Evolutionary conservation across 2,888 invertebrate genomes (phyloP).

Genomic region (Gonocerus acuteangulatus): DNA sequence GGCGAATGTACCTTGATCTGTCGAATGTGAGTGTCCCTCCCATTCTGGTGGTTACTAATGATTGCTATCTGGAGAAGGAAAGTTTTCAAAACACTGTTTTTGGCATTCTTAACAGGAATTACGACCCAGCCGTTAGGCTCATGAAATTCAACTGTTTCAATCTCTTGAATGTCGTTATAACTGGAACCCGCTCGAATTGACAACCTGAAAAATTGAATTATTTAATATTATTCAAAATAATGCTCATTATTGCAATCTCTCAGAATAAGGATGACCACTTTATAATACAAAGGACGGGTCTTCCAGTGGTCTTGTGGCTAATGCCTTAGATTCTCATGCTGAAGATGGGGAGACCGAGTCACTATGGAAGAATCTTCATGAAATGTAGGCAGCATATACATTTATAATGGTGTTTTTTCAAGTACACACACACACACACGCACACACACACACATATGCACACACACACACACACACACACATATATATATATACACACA

Average conservation of each 20-base stretch:
- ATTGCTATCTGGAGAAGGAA: slow-evolving; percentile 96
- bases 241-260: not conserved
- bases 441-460: too few relatives aligned
- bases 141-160: slow-evolving; percentile 84
- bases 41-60: slow-evolving; percentile 97
- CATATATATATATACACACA: too few relatives aligned
- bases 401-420: too few relatives aligned
- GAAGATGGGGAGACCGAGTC: too few relatives aligned
- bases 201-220: slow-evolving; percentile 51
- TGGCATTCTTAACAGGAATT: slow-evolving; percentile 81
- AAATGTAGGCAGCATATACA: too few relatives aligned
- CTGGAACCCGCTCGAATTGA: slow-evolving; percentile 90
- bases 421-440: too few relatives aligned
- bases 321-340: too few relatives aligned
- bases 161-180: slow-evolving; percentile 92
- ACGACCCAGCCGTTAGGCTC: slow-evolving; percentile 97
- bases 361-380: too few relatives aligned
- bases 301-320: not conserved
- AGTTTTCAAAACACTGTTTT: slow-evolving; percentile 80
- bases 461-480: too few relatives aligned
- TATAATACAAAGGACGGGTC: not conserved
- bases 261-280: not conserved
- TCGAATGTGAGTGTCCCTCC: slow-evolving; percentile 94
- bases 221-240: not conserved
- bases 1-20: slow-evolving; percentile 95